Conservation (phyloP, 2,888 invertebrate species). For the Caenorhabditis afra region DNA sequence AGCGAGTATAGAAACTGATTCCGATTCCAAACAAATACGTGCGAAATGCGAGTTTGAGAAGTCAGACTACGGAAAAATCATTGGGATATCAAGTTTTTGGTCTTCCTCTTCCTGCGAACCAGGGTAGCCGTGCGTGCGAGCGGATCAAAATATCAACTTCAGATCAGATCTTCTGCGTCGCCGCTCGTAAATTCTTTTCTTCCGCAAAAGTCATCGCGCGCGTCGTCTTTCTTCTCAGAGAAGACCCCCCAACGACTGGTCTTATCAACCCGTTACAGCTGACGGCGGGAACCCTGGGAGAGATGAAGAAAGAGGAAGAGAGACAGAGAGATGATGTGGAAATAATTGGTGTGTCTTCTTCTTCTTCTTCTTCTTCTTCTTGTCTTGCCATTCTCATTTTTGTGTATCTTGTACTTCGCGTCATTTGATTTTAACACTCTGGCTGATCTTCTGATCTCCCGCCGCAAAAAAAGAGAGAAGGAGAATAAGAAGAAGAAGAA, state of each 20-base stretch:
- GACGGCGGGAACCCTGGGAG: neutral
- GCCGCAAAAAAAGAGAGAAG: neutral
- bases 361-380: neutral
- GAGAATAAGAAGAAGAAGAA: neutral
- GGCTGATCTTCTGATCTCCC: constrained; percentile 18
- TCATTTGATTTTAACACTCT: constrained; percentile 22
- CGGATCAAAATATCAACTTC: constrained; percentile 41
- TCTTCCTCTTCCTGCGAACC: neutral
- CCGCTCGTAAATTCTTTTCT: neutral
- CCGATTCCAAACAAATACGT: constrained; percentile 8
- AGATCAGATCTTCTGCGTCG: constrained; percentile 13
- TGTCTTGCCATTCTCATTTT: neutral
- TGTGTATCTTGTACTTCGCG: constrained; percentile 20
- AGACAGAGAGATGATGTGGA: constrained; percentile 1
- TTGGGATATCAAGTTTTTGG: constrained; percentile 25
- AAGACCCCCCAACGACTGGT: constrained; percentile 6
- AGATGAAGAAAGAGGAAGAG: neutral
- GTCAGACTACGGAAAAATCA: neutral
- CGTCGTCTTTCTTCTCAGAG: constrained; percentile 3
- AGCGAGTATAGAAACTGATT: too few species aligned
- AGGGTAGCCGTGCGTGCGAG: too few species aligned
- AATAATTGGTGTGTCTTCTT: constrained; percentile 20
- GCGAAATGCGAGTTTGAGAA: constrained; percentile 1
- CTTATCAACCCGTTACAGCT: constrained; percentile 25
- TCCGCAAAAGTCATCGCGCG: neutral